phyloP scores from a whole-genome alignment of 2,888 invertebrate species.

The Eupithecia centaureata region DNA sequence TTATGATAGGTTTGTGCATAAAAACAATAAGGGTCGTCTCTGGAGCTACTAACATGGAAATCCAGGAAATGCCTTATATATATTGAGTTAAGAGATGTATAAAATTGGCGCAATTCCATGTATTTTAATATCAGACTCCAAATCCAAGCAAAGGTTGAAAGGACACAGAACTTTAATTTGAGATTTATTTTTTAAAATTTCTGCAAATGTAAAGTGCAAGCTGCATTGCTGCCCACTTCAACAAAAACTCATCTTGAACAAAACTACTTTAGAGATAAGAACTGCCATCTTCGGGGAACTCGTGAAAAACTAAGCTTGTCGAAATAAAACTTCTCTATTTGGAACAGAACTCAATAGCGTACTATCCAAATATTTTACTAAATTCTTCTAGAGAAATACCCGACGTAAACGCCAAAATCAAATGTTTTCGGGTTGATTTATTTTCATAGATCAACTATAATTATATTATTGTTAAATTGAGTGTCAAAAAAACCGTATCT shows the following conservation, averaged over 20 bases:
- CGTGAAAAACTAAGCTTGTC: conserved; percentile 24
- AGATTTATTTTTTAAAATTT: not conserved
- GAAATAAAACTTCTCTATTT: conserved; percentile 17
- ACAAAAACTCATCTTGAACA: conserved; percentile 40
- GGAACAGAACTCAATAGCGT: conserved; percentile 1
- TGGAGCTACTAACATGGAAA: not conserved
- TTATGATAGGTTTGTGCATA: not conserved
- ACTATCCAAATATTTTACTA: not conserved
- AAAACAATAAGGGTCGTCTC: not conserved
- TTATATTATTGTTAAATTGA: not conserved
- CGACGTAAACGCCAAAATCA: not conserved
- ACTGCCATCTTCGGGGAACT: conserved; percentile 32
- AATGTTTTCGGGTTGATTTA: not conserved
- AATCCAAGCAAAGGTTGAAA: not conserved
- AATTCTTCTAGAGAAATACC: not conserved
- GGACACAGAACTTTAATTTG: not conserved
- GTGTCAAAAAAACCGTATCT: not conserved
- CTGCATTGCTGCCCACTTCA: conserved; percentile 28
- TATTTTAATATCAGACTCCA: not conserved
- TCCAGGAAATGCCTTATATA: too few relatives aligned
- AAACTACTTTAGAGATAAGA: conserved; percentile 38
- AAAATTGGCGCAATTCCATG: not conserved
- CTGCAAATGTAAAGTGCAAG: conserved; percentile 18
- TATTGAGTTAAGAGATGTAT: not conserved
- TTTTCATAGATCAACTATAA: not conserved